A percentile compares a stretch with the other conserved stretches of the same genome.
These are phyloP conservation scores for Gymnoscopelus microlampas DNA, from an alignment of 2,797 vertebrate species.

Conservation along the genomic window DNA sequence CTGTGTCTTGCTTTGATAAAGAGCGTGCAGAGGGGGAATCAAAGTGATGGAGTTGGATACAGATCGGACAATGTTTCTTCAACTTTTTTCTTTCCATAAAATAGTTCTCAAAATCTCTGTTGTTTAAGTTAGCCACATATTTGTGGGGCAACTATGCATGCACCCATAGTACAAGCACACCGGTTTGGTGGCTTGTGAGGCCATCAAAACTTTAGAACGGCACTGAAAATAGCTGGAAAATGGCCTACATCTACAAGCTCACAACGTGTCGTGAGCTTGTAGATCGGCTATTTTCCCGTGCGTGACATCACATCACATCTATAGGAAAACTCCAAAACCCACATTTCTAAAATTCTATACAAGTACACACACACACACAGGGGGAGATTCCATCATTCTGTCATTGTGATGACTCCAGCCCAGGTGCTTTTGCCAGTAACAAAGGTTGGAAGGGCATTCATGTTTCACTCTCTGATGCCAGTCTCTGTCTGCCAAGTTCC, in stretches of 20 bases:
- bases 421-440: conserved; percentile 52
- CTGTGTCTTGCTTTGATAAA: conserved; percentile 21
- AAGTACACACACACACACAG: background rate
- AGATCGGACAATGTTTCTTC: conserved; percentile 15
- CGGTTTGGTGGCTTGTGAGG: background rate
- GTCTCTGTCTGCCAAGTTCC: conserved; percentile 55
- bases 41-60: conserved; percentile 10
- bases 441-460: conserved; percentile 67
- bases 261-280: no score
- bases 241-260: no score
- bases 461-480: conserved; percentile 58
- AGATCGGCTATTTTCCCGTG: no score
- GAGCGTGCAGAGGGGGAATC: conserved; percentile 3
- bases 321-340: no score
- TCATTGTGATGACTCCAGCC: no score
- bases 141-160: background rate
- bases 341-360: background rate
- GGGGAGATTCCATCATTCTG: background rate
- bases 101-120: no score
- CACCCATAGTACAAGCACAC: conserved; percentile 22
- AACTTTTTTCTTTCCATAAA: no score
- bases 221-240: no score
- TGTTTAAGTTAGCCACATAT: no score
- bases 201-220: no score
- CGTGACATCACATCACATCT: no score